Base-by-base conservation (phyloP, 1,140 invertebrate genomes). In the Leptinotarsa defecta region DNA sequence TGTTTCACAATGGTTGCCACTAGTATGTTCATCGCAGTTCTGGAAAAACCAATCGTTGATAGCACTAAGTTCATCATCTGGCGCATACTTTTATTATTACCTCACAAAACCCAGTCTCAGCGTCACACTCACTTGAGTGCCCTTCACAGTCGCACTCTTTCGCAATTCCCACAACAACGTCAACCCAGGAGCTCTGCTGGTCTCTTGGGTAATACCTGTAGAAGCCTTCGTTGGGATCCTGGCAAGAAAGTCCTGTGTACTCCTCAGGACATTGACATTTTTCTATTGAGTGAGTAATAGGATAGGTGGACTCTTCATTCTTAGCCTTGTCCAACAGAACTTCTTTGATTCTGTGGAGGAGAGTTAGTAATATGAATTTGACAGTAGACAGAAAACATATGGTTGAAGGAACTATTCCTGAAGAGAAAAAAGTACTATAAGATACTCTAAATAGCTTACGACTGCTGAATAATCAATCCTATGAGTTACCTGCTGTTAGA, bases 221-320 rank as follows among this genome's bases (percentile, higher is more conserved):
- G 84, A 93, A 98, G 1, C 97, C 97, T 22, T 90, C 85, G 48
- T 92, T 95, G 0, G 96, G 95, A 84, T 96, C 89, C 84, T 97
- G 95, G 86, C 96, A 97, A 0, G 95, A 96, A 0, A 91, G 90
- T 1, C 93, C 91, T 78, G 91, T 91, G 85, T 96, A 97, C 62
- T 92, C 89, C 6, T 86, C 83, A 1, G 95, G 94, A 83, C 95
- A 96, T n/a, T 91, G 87, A 84, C 98, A 99, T 65, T 93, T 87
- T 87, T 99, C 98, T 8, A 99, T 91, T 3, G 96, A 95, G 2
- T 85, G 85, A 2, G 95, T 96, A 19, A 90, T 89, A 3, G 90
- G 90, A 73, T 87, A 89, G 69, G 87, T 91, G 24, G 89, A 86
- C 19, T 73, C 73, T 63, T 79, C 71, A 13, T 76, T 70, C 34